Conservation (phyloP, 2,113 vertebrate species). For the Gambusia affinis region DNA sequence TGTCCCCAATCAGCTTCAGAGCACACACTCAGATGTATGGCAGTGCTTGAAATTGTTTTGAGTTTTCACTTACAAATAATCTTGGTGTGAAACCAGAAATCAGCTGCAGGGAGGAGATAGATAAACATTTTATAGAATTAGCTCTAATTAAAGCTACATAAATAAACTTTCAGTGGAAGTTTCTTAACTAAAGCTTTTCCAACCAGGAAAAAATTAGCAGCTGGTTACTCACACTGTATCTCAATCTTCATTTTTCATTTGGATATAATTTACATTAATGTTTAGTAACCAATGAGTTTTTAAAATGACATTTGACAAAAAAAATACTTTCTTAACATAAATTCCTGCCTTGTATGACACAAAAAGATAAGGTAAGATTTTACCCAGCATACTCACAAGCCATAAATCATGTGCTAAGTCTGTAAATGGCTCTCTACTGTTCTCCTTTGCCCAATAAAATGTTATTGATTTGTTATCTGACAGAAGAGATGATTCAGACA, state of each 20-base stretch:
- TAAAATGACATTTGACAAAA: too few species aligned
- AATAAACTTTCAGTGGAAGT: neutral
- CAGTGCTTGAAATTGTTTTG: neutral
- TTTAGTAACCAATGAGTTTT: neutral
- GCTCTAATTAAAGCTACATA: conserved; percentile 9
- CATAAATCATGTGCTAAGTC: too few species aligned
- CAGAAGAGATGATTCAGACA: too few species aligned
- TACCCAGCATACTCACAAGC: too few species aligned
- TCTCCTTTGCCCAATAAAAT: too few species aligned
- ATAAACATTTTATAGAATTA: conserved; percentile 7
- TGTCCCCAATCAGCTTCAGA: neutral
- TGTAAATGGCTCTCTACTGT: too few species aligned
- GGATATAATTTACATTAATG: neutral
- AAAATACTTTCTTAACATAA: too few species aligned
- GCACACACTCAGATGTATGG: neutral
- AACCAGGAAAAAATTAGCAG: neutral
- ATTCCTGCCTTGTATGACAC: too few species aligned
- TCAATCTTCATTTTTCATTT: neutral
- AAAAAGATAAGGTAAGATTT: too few species aligned
- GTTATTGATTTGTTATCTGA: too few species aligned
- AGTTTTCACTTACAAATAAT: neutral
- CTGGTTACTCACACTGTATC: neutral
- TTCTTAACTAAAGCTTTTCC: neutral
- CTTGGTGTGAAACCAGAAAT: conserved; percentile 10
- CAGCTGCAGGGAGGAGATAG: conserved; percentile 19